Evolutionary conservation across 64 coral and sea anemone genomes (phyloP).

Genomic region (Actinia tenebrosa): DNA sequence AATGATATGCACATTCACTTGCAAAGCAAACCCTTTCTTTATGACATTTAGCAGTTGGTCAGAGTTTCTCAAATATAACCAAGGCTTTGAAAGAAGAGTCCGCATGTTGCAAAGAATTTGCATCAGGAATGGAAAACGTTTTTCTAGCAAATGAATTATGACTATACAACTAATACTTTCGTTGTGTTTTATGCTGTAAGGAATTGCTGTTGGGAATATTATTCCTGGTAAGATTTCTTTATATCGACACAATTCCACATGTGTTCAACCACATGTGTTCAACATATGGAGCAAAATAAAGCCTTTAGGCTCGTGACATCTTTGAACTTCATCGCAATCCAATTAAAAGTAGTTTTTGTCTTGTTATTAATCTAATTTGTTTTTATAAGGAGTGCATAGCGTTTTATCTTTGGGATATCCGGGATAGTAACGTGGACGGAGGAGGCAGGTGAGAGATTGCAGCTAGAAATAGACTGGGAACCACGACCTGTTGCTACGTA

Average conservation of each 20-base stretch:
- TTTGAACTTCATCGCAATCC: slow-evolving; percentile 8
- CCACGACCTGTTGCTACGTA: neutral
- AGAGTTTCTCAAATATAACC: too few relatives aligned
- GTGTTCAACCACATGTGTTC: neutral
- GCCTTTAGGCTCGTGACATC: neutral
- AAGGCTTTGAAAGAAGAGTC: too few relatives aligned
- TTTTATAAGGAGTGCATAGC: neutral
- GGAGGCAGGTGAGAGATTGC: neutral
- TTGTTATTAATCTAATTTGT: neutral
- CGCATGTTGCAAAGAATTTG: too few relatives aligned
- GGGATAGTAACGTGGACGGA: neutral
- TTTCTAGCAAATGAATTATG: too few relatives aligned
- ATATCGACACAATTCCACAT: neutral
- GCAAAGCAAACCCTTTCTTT: too few relatives aligned
- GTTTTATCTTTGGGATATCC: neutral
- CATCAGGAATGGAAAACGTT: too few relatives aligned
- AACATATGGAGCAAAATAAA: neutral
- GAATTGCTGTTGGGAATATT: neutral
- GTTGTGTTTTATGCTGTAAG: too few relatives aligned
- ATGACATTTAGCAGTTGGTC: too few relatives aligned
- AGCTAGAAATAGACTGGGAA: neutral
- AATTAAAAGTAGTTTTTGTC: neutral
- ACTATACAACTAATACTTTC: too few relatives aligned
- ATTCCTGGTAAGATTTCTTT: neutral
- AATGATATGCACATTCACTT: too few relatives aligned